Percentiles rank a stretch among this genome's conserved stretches.
These are phyloP conservation scores for Menidia beryllina DNA, from an alignment of 2,113 vertebrate genomes.

Conservation along the genomic window DNA sequence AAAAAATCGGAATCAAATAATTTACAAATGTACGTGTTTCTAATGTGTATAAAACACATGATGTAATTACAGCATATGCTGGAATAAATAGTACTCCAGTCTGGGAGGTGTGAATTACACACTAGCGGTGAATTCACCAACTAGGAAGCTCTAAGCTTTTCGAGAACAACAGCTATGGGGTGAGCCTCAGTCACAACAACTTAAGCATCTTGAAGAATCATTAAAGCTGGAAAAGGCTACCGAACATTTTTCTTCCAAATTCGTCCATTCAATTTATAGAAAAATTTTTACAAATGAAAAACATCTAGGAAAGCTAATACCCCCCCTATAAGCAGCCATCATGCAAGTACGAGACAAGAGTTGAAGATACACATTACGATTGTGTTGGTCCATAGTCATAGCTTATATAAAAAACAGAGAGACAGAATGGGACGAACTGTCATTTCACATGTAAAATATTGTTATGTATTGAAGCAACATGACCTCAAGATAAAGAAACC, in stretches of 20 bases:
- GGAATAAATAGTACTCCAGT: not conserved
- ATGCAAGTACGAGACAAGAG: too few species aligned
- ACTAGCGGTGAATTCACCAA: too few species aligned
- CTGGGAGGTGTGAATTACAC: not conserved
- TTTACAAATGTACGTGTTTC: not conserved
- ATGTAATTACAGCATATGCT: too few species aligned
- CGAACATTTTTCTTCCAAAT: not conserved
- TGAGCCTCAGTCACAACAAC: not conserved
- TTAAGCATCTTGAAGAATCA: not conserved
- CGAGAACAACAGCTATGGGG: not conserved
- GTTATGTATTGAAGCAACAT: too few species aligned
- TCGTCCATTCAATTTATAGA: not conserved
- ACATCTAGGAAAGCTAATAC: not conserved
- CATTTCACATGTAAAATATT: too few species aligned
- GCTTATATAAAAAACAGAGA: too few species aligned
- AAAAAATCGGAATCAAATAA: not conserved
- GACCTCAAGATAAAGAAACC: too few species aligned
- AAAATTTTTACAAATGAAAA: not conserved
- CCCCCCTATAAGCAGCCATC: not conserved
- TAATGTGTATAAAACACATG: not conserved
- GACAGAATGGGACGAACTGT: too few species aligned
- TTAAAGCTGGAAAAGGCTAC: not conserved
- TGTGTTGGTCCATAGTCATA: too few species aligned
- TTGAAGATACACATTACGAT: too few species aligned
- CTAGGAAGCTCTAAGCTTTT: not conserved